phyloP scores from a whole-genome alignment of 2,113 vertebrate species.

The Xiphophorus hellerii region DNA sequence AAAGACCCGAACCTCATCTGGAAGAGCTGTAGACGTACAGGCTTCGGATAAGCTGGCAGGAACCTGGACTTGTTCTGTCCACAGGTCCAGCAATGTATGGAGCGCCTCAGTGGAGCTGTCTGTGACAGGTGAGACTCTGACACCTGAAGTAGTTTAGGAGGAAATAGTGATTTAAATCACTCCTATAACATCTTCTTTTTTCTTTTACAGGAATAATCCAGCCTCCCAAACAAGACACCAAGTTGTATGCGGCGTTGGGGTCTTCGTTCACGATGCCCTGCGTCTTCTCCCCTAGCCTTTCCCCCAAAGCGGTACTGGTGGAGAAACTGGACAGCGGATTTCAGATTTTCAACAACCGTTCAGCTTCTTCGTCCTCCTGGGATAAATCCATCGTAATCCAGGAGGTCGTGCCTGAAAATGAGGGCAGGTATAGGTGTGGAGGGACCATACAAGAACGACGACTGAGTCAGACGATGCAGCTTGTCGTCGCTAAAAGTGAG shows the following conservation, averaged over 20 bases:
- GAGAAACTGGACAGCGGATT: slow-evolving; percentile 33
- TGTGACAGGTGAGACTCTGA: slow-evolving; percentile 67
- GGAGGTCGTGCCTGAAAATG: slow-evolving; percentile 60
- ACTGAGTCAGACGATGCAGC: slow-evolving; percentile 61
- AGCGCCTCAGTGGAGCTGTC: slow-evolving; percentile 46
- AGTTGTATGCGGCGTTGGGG: slow-evolving; percentile 71
- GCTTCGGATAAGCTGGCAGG: slow-evolving; percentile 47
- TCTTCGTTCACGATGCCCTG: slow-evolving; percentile 73
- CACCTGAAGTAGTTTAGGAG: background rate
- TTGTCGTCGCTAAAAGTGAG: slow-evolving; percentile 75
- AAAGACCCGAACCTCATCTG: rapidly evolving
- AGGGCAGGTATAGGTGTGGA: slow-evolving; percentile 74
- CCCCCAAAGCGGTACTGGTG: slow-evolving; percentile 37
- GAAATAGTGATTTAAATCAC: background rate
- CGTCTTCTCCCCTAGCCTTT: slow-evolving; percentile 60
- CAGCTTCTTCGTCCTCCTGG: slow-evolving; percentile 20
- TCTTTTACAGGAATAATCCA: slow-evolving; percentile 67
- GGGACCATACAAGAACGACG: slow-evolving; percentile 21
- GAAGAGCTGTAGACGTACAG: background rate
- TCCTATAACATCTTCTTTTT: background rate
- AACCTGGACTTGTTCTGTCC: slow-evolving; percentile 71
- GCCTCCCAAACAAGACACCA: slow-evolving; percentile 46
- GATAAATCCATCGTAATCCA: slow-evolving; percentile 57
- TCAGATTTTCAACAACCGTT: background rate
- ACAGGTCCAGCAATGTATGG: background rate